A percentile compares a stretch with the other conserved stretches of the same genome.
Evolutionary conservation across 2,113 vertebrate species (phyloP).

Genomic region (Rhombomys opimus): DNA sequence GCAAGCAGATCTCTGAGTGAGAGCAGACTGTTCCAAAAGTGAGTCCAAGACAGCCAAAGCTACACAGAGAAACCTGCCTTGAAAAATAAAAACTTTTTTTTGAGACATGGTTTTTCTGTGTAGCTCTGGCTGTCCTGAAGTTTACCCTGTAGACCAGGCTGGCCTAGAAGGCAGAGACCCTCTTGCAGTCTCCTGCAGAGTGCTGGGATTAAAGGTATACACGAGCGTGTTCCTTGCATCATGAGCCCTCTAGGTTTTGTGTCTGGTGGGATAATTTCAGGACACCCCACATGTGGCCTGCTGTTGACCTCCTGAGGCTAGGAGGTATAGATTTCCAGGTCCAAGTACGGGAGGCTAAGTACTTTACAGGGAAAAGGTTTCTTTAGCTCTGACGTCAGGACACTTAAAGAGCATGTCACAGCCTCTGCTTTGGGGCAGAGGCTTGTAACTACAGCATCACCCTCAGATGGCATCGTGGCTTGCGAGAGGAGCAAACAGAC

Average conservation of each 20-base stretch:
- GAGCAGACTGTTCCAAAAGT: neutral
- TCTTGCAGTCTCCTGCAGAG: neutral
- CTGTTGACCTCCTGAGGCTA: neutral
- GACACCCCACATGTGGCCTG: neutral
- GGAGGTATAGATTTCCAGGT: neutral
- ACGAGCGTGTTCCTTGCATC: too few relatives aligned
- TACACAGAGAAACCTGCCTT: neutral
- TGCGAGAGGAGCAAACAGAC: neutral
- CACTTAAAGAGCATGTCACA: neutral
- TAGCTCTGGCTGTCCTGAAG: neutral
- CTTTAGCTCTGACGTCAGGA: neutral
- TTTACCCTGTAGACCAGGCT: neutral
- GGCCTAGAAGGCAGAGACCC: neutral
- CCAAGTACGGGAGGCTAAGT: neutral
- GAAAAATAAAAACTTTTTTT: neutral
- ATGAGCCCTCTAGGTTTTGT: neutral
- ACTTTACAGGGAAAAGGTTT: neutral
- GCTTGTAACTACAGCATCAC: neutral
- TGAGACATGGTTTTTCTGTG: neutral
- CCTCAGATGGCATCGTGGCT: neutral
- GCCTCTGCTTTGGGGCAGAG: neutral
- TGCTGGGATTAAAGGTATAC: neutral
- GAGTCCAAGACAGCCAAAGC: neutral
- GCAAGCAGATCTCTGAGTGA: neutral
- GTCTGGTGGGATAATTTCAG: neutral